Percentiles rank a stretch among this genome's conserved stretches.
Conservation (phyloP, 2,113 vertebrate genomes). For the Atrichornis clamosus region DNA sequence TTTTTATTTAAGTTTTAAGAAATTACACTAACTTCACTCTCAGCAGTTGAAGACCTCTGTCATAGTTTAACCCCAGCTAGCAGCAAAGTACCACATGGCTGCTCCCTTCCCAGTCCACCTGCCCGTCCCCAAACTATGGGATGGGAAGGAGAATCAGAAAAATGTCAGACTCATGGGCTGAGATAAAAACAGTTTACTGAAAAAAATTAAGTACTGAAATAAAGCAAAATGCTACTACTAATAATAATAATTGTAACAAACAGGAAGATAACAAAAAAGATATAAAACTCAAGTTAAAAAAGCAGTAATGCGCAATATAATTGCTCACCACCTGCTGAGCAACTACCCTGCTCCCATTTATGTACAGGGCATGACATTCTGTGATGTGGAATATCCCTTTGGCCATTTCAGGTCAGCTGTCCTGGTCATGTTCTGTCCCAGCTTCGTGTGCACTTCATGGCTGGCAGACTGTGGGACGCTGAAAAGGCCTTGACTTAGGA, state of each 20-base stretch:
- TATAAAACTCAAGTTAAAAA: neutral
- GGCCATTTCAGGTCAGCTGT: neutral
- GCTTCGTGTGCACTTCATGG: neutral
- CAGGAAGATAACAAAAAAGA: neutral
- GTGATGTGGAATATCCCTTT: neutral
- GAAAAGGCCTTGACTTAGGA: neutral
- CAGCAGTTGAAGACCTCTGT: neutral
- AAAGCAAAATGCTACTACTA: neutral
- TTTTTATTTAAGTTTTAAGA: neutral
- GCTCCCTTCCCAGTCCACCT: neutral
- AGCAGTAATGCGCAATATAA: accelerated
- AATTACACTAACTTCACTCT: neutral
- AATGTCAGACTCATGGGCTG: neutral
- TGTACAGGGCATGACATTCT: neutral
- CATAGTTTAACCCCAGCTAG: neutral
- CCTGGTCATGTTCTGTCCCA: neutral
- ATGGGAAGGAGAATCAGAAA: neutral
- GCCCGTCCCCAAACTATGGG: neutral
- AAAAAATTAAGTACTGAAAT: neutral
- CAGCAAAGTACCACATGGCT: neutral
- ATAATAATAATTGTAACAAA: neutral
- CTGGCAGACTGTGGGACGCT: neutral
- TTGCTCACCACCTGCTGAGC: neutral
- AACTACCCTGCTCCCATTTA: neutral
- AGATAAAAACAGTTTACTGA: neutral